Base-by-base conservation (phyloP, 2,888 invertebrate genomes). In the Erebia epiphron region DNA sequence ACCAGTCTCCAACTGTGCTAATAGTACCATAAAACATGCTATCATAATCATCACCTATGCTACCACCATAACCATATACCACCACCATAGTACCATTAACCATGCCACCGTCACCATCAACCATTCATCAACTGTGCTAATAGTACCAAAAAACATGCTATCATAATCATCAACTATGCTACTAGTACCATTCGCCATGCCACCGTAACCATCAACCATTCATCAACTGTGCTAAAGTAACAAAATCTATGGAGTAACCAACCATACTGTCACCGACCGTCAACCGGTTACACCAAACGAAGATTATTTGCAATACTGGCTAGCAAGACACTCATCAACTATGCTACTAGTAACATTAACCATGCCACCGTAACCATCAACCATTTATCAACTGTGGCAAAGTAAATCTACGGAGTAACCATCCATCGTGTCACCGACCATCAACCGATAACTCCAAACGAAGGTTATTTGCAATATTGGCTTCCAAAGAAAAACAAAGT, bases 131-230 rank as follows among this genome's bases (percentile, higher is more conserved):
- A 58, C 11, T 2, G 16, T 67, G 14, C 63, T 35, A 65, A 61
- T 68, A 67, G 68, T 60, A 71, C 68, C 21, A 56, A 35, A 13
- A 26, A 57, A 21, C 21, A 13, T 60, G 49, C 18, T 50, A 50
- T 16, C 13, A 21, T 49, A 49, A 26, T 26, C 26, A 4, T 26
- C 21, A 21, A 21, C 1, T 21, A 21, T 21, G 21, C 21, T 21
- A 21, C 21, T 21, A 21, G 21, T 21, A 64, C n/a, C 35, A 54
- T n/a, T 52, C 35, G 9, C n/a, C 26, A 14, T 35, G 14, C 35
- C 2, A 14, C 14, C 4, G 1, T 14, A 11, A 35, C 11, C 14
- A 58, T 14, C 57, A 26, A 2, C 14, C 7, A 60, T 26, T 50
- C 62, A 63, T 58, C 69, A 18, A 8, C 50, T 14, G 35, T 13